phyloP scores from a whole-genome alignment of 2,888 invertebrate genomes.

The Pelosia muscerda region DNA sequence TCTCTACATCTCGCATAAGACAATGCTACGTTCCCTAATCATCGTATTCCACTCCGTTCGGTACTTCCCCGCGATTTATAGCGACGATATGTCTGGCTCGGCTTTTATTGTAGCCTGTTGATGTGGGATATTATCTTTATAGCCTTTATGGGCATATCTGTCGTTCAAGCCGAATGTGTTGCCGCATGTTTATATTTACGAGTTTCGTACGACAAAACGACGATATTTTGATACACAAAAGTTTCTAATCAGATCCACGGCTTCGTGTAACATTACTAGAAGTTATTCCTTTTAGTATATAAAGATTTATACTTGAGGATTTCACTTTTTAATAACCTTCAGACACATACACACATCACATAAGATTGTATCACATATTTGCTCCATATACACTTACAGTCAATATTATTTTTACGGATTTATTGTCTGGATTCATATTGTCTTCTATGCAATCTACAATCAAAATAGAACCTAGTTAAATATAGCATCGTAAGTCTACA shows the following conservation, averaged over 20 bases:
- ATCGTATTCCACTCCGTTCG: slow-evolving; percentile 13
- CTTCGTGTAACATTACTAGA: background rate
- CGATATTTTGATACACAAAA: background rate
- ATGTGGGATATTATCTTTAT: slow-evolving; percentile 29
- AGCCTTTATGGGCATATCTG: slow-evolving; percentile 21
- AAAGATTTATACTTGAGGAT: no score
- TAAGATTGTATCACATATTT: no score
- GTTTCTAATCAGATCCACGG: background rate
- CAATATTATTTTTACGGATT: no score
- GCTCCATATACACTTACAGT: no score
- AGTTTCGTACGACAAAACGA: slow-evolving; percentile 3
- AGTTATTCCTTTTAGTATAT: no score
- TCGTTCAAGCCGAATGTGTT: slow-evolving; percentile 27
- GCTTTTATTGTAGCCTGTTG: slow-evolving; percentile 35
- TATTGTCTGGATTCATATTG: no score
- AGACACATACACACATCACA: no score
- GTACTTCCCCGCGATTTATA: slow-evolving; percentile 29
- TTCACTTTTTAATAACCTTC: no score
- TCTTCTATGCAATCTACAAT: no score
- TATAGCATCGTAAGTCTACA: no score
- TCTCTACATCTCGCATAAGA: background rate
- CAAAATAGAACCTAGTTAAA: no score
- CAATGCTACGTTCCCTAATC: background rate
- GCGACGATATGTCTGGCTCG: slow-evolving; percentile 31
- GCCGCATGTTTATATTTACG: slow-evolving; percentile 9